Evolutionary conservation across 1,140 invertebrate genomes (phyloP).

Genomic region (Drosophila auraria): DNA sequence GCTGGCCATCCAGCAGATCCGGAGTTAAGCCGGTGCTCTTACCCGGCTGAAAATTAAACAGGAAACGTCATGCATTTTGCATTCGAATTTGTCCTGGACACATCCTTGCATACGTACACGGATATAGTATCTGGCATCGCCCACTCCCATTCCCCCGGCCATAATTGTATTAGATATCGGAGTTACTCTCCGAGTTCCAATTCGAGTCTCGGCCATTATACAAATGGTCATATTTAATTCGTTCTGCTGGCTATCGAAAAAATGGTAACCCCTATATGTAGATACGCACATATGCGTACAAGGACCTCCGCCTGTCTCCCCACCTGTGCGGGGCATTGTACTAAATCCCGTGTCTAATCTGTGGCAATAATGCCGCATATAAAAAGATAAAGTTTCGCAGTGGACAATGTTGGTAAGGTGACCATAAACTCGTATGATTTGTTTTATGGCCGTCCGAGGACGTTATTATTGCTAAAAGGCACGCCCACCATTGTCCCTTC

Average conservation of each 20-base stretch:
- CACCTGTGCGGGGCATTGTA: slow-evolving; percentile 45
- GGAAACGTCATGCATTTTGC: slow-evolving; percentile 79
- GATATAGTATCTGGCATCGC: not conserved
- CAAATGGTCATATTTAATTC: slow-evolving; percentile 84
- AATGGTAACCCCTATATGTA: slow-evolving; percentile 37
- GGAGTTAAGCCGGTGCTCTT: slow-evolving; percentile 65
- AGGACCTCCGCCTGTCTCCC: slow-evolving; percentile 10
- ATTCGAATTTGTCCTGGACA: slow-evolving; percentile 60
- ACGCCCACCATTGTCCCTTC: slow-evolving; percentile 50
- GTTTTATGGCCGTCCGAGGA: slow-evolving; percentile 82
- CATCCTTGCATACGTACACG: slow-evolving; percentile 24
- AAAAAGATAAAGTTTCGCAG: slow-evolving; percentile 80
- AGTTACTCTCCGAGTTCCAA: slow-evolving; percentile 8
- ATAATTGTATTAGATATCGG: slow-evolving; percentile 41
- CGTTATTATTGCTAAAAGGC: slow-evolving; percentile 83
- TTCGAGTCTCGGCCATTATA: slow-evolving; percentile 67
- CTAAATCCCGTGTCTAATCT: slow-evolving; percentile 83
- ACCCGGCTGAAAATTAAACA: slow-evolving; percentile 75
- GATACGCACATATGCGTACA: slow-evolving; percentile 34
- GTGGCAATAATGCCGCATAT: slow-evolving; percentile 83
- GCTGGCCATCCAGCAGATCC: slow-evolving; percentile 24
- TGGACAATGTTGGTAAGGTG: slow-evolving; percentile 73
- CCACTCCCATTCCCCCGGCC: slow-evolving; percentile 1
- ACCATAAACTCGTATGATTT: slow-evolving; percentile 84
- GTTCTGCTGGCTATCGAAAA: slow-evolving; percentile 80